Evolutionary conservation across 2,888 invertebrate species (phyloP).

Genomic region (Globia sparganii): DNA sequence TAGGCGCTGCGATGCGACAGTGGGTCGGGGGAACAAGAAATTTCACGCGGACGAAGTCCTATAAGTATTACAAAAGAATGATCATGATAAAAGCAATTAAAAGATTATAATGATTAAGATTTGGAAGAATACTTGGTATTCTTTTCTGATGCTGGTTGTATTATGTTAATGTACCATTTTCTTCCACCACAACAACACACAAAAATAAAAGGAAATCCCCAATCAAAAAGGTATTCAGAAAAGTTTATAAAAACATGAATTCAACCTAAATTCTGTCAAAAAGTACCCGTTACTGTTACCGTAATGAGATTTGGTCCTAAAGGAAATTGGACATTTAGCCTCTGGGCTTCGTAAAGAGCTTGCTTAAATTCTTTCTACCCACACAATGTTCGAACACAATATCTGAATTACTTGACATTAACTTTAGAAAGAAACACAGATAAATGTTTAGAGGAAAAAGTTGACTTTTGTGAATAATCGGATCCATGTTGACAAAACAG

Average conservation of each 20-base stretch:
- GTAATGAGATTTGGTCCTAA: slow-evolving; percentile 51
- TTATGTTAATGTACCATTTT: not conserved
- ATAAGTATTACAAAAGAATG: not conserved
- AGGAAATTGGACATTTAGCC: slow-evolving; percentile 58
- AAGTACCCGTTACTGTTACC: slow-evolving; percentile 24
- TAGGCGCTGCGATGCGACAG: not conserved
- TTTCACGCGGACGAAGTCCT: not conserved
- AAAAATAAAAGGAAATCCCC: slow-evolving; percentile 30
- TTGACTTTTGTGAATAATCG: not conserved
- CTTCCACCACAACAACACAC: not conserved
- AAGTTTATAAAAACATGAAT: slow-evolving; percentile 29
- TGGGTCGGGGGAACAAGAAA: not conserved
- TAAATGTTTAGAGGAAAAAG: not conserved
- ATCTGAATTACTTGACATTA: slow-evolving; percentile 28
- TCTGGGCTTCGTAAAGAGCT: slow-evolving; percentile 27
- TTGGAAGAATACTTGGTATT: not conserved
- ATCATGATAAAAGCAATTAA: not conserved
- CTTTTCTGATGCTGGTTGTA: not conserved
- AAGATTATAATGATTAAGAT: not conserved
- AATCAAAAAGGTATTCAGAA: slow-evolving; percentile 36
- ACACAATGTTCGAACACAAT: slow-evolving; percentile 41
- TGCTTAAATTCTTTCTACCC: slow-evolving; percentile 27
- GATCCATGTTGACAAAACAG: not conserved
- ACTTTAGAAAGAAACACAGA: not conserved
- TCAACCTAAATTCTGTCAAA: slow-evolving; percentile 47